Evolutionary conservation across 2,113 vertebrate species (phyloP), one percentile per base, ranked within the genome.

Genomic region (Garra rufa): DNA sequence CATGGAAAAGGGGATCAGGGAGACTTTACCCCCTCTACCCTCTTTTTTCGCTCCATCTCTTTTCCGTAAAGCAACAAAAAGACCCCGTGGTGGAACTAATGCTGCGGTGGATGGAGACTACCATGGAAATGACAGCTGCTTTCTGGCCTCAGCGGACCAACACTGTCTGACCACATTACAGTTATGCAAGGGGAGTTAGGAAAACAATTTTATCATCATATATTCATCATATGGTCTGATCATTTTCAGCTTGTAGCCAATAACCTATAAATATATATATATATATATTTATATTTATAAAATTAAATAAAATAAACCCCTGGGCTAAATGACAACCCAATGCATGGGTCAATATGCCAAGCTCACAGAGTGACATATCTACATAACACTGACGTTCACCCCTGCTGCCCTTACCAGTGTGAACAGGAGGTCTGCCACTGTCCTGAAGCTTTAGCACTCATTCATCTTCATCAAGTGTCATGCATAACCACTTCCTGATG

Each of bases 1-100:
- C 88, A 92, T 94, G 92, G 92, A 94, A 89, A 90, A 82, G 84
- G 92, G 93, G 93, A 94, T 93, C 93, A 93, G 87, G 87, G 91
- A 89, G 93, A 94, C 89, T 95, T 93, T 92, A 92, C 89, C 90
- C 87, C 78, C 88, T 92, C 55, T 59, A 92, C 89, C 85, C 52
- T 88, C 89, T 92, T 92, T 89, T 92, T 92, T 88, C 85, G 73
- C 88, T 91, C 88, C 88, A 81, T 87, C 90, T 91, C 85, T 93
- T 91, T 92, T 93, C 91, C 26, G 75, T 86, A 89, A 86, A 52
- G 83, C 90, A 91, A 95, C 92, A 92, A 95, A 95, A 89, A 91
- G 41, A 17, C 13, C 71, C 71, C 44, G 44, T 14, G 87, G 91
- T 86, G 92, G 86, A 91, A 92, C 90, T 88, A 89, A 88, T 90